phyloP scores from a whole-genome alignment of 1,140 invertebrate genomes.

The Leucophenga varia region DNA sequence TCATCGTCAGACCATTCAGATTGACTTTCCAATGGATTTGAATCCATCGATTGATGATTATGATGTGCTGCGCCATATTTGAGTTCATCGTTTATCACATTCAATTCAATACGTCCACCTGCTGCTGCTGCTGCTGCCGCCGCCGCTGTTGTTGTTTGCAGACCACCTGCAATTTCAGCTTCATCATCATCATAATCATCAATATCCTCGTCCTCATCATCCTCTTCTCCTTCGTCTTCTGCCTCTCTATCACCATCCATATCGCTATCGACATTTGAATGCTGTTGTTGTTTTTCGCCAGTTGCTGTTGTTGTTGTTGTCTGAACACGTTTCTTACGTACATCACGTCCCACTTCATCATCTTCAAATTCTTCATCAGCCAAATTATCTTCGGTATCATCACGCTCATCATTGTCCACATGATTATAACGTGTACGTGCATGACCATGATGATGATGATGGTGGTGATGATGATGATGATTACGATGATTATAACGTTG shows the following conservation, averaged over 20 bases:
- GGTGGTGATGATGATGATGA: constrained; percentile 42
- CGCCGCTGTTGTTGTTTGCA: not conserved
- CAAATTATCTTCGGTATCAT: constrained; percentile 53
- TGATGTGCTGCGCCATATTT: constrained; percentile 55
- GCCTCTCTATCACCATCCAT: not conserved
- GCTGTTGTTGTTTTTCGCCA: constrained; percentile 15
- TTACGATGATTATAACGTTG: constrained; percentile 26
- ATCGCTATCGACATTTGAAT: not conserved
- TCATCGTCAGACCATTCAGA: constrained; percentile 79
- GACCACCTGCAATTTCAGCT: not conserved
- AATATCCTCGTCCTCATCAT: constrained; percentile 8
- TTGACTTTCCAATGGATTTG: constrained; percentile 63
- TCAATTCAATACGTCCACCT: constrained; percentile 28
- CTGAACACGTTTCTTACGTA: constrained; percentile 37
- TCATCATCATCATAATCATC: constrained; percentile 10
- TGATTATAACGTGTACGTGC: constrained; percentile 38
- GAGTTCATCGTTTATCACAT: constrained; percentile 56
- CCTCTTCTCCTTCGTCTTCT: not conserved
- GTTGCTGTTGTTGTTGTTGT: not conserved
- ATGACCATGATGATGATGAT: constrained; percentile 28
- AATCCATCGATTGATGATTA: constrained; percentile 55
- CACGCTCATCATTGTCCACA: constrained; percentile 42
- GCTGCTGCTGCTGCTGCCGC: constrained; percentile 21
- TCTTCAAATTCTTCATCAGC: constrained; percentile 54
- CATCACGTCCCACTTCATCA: constrained; percentile 49